Percentiles rank a stretch among this genome's conserved stretches.
Conservation (phyloP, 2,888 invertebrate genomes). For the Cerastis rubricosa region DNA sequence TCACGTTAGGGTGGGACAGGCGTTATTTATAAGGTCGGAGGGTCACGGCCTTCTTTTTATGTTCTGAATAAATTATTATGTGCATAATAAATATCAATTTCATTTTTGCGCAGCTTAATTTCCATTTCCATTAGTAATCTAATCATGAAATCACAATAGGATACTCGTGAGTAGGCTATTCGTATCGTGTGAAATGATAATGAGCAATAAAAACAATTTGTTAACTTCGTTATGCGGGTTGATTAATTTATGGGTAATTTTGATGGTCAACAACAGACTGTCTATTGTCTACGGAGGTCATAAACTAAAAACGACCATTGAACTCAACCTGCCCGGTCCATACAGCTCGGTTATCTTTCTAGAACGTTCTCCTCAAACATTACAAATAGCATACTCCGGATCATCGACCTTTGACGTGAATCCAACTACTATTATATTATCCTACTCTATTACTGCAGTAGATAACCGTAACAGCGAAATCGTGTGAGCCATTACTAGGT, state of each 20-base stretch:
- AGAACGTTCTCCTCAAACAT: constrained; percentile 65
- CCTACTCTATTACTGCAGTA: constrained; percentile 9
- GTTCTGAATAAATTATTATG: constrained; percentile 44
- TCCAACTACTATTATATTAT: neutral
- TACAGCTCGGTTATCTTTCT: constrained; percentile 43
- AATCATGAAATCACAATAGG: constrained; percentile 21
- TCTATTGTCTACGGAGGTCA: constrained; percentile 24
- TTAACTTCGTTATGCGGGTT: neutral
- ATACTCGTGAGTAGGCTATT: constrained; percentile 1
- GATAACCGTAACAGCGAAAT: constrained; percentile 14
- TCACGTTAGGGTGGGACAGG: constrained; percentile 31
- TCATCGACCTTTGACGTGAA: constrained; percentile 73
- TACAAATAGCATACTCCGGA: constrained; percentile 68
- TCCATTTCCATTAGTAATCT: constrained; percentile 27
- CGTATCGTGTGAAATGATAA: neutral
- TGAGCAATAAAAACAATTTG: neutral
- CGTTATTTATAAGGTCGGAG: constrained; percentile 46
- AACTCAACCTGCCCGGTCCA: constrained; percentile 15
- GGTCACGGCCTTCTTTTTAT: constrained; percentile 46
- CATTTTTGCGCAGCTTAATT: constrained; percentile 39
- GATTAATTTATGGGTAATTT: neutral
- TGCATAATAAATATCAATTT: constrained; percentile 45
- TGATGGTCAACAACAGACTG: neutral
- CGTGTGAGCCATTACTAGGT: constrained; percentile 29
- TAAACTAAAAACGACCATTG: constrained; percentile 21